A percentile compares a stretch with the other conserved stretches of the same genome.
phyloP scores from a whole-genome alignment of 2,888 invertebrate species.

The Rhimphoctona megacephalus region DNA sequence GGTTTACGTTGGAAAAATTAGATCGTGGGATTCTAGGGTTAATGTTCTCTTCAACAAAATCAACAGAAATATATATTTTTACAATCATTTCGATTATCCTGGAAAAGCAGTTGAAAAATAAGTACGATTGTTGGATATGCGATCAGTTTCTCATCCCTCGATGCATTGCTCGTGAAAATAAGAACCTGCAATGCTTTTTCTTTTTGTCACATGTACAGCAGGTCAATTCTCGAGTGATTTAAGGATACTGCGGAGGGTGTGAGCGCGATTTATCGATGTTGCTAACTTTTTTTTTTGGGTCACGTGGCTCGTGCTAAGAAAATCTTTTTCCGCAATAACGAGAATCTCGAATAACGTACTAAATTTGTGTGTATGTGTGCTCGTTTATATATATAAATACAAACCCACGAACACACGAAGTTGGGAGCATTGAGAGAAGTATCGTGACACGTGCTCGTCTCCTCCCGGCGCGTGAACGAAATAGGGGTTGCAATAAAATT shows the following conservation, averaged over 20 bases:
- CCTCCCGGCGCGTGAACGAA: constrained; percentile 26
- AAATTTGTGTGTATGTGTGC: constrained; percentile 45
- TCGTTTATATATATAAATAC: background rate
- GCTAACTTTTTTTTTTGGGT: constrained; percentile 76
- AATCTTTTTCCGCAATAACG: constrained; percentile 60
- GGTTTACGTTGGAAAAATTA: too few relatives aligned
- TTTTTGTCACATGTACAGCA: constrained; percentile 17
- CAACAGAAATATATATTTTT: background rate
- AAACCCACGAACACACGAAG: constrained; percentile 53
- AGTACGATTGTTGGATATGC: background rate
- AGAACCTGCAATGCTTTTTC: constrained; percentile 9
- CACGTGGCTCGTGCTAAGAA: constrained; percentile 28
- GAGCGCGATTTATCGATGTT: constrained; percentile 68
- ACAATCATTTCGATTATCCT: background rate
- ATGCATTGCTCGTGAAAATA: background rate
- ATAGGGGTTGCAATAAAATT: constrained; percentile 79
- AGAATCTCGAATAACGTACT: constrained; percentile 32
- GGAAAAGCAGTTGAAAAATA: background rate
- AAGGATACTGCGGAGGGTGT: constrained; percentile 17
- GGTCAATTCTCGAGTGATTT: constrained; percentile 52
- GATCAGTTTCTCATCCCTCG: background rate
- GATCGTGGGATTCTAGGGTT: too few relatives aligned
- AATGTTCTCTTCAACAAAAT: background rate
- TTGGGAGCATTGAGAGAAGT: constrained; percentile 49
- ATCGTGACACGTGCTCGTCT: constrained; percentile 61